Base-by-base conservation (phyloP, 1,140 invertebrate species). In the Hormaphis cornu region DNA sequence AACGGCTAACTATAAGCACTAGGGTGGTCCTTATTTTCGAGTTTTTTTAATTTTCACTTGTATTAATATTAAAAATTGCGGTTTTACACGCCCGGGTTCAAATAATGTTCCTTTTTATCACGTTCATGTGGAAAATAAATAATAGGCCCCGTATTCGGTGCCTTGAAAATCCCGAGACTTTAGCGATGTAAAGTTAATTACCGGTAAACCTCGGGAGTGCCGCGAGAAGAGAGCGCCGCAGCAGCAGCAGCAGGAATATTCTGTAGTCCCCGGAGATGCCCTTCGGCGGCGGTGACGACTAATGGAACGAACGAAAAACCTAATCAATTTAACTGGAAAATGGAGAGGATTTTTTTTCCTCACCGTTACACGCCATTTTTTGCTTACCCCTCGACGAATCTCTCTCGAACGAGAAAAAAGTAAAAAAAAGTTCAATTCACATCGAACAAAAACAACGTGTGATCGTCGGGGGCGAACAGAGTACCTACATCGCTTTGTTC, bases 151-250 rank as follows among this genome's bases (percentile, higher is more conserved):
- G n/a, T 26, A 14, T 20, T 14, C 53, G 16, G 20, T 35, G 22
- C 33, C 24, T 58, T 35, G 53, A 37, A 58, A 58, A 58, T 58
- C 54, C 54, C 12, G 54, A 40, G 54, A 58, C 54, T 58, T 58
- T 58, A 40, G 54, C n/a, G 54, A 58, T 58, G 54, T 58, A 58
- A 58, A 58, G 54, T 58, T 58, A 58, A 58, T 58, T 58, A 58
- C 54, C 54, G 54, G 54, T 58, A 40, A 58, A 58, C 54, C 54
- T 40, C 54, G 35, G 35, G 54, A 58, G 35, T 24, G 35, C n/a
- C n/a, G n/a, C n/a, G n/a, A n/a, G n/a, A n/a, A n/a, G n/a, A n/a
- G n/a, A n/a, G n/a, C n/a, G n/a, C n/a, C n/a, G n/a, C n/a, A n/a
- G n/a, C 6, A 37, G 33, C 14, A 8, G 54, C n/a, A 58, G 33